Base-by-base conservation (phyloP, 2,797 vertebrate species). In the Cryptoprocta ferox region DNA sequence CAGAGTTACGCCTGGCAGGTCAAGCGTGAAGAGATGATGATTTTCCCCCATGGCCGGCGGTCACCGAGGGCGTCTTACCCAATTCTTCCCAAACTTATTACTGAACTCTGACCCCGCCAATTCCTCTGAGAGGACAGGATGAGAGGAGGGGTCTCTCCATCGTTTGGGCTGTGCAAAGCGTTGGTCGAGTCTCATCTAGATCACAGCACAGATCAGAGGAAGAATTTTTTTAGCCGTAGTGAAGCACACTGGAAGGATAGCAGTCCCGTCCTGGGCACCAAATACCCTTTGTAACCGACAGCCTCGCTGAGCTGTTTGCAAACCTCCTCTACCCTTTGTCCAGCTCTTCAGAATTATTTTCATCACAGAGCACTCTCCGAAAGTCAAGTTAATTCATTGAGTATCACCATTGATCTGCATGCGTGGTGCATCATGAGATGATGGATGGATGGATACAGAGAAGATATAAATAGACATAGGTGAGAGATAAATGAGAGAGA, bases 331-430 rank as follows among this genome's bases (percentile, higher is more conserved):
- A 13, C 19, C 26, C 11, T 75, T 81, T 73, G 12, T 75, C 73
- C 50, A 87, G 76, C 70, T 81, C 26, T 68, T 92, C 59, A 53
- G 42, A 28, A 50, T 80, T 65, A 32, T 39, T 91, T 88, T 90
- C 39, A 80, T 93, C 24, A 15, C 71, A 65, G 70, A 95, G 56
- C 11, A 42, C 30, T 65, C 4, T 39, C 37, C 42, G 61, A 11
- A 28, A 71, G 56, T 80, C 30, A 82, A 65, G 21, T 45, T n/a
- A n/a, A 76, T 59, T 37, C 90, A 79, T 5, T 50, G 56, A 71
- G 3, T 94, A n/a, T 75, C 82, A 13, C 7, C 78, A 80, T 70
- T 97, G 63, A 16, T 97, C 42, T 76, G 70, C 65, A 82, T 78
- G 16, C 63, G 0, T 16, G 6, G 45, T 14, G 28, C 59, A 86